A percentile compares a stretch with the other conserved stretches of the same genome.
These are phyloP conservation scores for Ciconia nigra DNA, from an alignment of 2,797 vertebrate species.

Conservation along the genomic window DNA sequence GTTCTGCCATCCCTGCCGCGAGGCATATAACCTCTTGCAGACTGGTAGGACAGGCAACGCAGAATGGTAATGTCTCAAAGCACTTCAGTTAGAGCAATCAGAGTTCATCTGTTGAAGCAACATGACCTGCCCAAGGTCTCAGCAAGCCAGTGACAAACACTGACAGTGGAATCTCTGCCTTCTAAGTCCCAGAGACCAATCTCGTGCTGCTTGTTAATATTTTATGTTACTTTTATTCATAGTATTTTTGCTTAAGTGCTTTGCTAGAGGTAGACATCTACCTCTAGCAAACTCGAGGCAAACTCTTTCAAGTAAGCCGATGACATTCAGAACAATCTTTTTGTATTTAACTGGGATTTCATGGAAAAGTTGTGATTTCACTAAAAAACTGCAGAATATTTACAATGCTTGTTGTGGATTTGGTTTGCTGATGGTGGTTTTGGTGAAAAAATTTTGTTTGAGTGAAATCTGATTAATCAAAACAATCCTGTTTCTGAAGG, in stretches of 20 bases:
- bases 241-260: background rate
- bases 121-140: background rate
- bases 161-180: background rate
- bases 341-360: background rate
- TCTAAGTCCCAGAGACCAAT: background rate
- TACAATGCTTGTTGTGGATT: background rate
- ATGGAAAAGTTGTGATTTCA: background rate
- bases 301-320: background rate
- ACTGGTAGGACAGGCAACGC: background rate
- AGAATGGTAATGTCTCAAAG: background rate
- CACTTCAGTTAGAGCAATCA: background rate
- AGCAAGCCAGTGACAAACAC: background rate
- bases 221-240: background rate
- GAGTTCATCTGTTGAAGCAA: background rate
- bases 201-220: background rate
- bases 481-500: conserved; percentile 4
- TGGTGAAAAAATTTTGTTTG: background rate
- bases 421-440: background rate
- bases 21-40: background rate
- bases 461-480: background rate
- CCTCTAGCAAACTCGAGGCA: background rate
- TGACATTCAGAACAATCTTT: background rate
- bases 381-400: background rate
- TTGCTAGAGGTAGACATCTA: background rate
- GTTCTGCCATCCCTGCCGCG: background rate